A percentile compares a stretch with the other conserved stretches of the same genome.
Evolutionary conservation across 2,113 vertebrate species (phyloP).

Genomic region (sheep (Ovis aries)): DNA sequence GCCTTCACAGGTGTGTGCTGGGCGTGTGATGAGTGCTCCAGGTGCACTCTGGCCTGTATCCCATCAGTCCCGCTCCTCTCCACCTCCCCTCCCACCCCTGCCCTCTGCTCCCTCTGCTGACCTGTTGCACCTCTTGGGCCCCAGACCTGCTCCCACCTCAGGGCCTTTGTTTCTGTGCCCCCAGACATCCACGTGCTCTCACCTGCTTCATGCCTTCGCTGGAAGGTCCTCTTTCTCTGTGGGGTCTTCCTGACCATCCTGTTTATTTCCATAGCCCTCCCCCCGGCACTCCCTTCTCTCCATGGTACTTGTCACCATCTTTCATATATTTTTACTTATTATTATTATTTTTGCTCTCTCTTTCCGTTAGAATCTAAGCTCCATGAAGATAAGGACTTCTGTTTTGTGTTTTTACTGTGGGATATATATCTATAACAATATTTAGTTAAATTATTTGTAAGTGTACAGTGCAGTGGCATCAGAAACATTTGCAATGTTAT

Average conservation of each 20-base stretch:
- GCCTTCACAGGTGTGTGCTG: accelerated
- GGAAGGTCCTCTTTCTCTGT: neutral
- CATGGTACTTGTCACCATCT: neutral
- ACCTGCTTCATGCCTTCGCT: neutral
- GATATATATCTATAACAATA: neutral
- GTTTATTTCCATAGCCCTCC: neutral
- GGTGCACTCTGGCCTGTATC: neutral
- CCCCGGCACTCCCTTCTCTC: neutral
- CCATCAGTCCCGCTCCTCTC: neutral
- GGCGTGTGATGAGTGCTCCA: neutral
- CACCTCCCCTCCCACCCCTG: accelerated
- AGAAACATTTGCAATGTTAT: neutral
- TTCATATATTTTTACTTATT: neutral
- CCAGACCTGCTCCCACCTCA: accelerated
- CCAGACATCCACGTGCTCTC: accelerated
- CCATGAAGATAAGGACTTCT: neutral
- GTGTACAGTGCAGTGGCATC: neutral
- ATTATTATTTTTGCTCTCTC: neutral
- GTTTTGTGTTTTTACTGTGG: neutral
- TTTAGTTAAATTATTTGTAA: neutral
- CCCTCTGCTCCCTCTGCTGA: neutral
- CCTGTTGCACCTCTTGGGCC: accelerated
- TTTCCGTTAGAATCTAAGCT: neutral
- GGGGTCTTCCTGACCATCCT: neutral
- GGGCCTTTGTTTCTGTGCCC: neutral